Evolutionary conservation across 2,797 vertebrate species (phyloP).

Genomic region (Rousettus madagascariensis): DNA sequence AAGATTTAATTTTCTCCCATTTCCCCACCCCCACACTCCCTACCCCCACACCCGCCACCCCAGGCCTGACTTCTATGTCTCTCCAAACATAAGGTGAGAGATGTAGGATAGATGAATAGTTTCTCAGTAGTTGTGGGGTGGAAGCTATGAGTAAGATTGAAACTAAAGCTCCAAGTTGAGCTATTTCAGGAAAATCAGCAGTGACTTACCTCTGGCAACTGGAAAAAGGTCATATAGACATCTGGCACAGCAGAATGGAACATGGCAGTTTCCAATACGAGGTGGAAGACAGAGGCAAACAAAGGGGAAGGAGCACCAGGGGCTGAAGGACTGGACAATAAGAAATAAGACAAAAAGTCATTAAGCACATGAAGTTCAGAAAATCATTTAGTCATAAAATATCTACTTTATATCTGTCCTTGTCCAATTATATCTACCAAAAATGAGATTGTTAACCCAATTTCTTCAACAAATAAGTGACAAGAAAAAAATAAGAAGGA

Average conservation of each 20-base stretch:
- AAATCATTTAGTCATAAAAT: neutral
- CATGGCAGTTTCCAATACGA: too few relatives aligned
- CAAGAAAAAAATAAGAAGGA: neutral
- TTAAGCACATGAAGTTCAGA: neutral
- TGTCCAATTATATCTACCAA: neutral
- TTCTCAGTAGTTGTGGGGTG: neutral
- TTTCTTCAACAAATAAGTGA: neutral
- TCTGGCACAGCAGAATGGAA: neutral
- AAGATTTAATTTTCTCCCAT: neutral
- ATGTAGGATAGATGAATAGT: neutral
- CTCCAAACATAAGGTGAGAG: neutral
- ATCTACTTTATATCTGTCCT: neutral
- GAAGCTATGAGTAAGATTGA: neutral
- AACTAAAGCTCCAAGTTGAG: neutral
- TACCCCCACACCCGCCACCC: too few relatives aligned
- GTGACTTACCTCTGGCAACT: neutral
- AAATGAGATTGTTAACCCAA: neutral
- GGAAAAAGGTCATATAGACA: neutral
- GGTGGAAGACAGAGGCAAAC: neutral
- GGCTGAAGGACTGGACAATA: neutral
- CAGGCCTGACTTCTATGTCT: neutral
- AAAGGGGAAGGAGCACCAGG: neutral
- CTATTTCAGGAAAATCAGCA: conserved; percentile 5
- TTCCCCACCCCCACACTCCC: too few relatives aligned
- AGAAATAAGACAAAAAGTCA: neutral